Evolutionary conservation across 1,140 invertebrate genomes (phyloP), one percentile per base, ranked within the genome.

Genomic region (Oncopodura yosiiana): DNA sequence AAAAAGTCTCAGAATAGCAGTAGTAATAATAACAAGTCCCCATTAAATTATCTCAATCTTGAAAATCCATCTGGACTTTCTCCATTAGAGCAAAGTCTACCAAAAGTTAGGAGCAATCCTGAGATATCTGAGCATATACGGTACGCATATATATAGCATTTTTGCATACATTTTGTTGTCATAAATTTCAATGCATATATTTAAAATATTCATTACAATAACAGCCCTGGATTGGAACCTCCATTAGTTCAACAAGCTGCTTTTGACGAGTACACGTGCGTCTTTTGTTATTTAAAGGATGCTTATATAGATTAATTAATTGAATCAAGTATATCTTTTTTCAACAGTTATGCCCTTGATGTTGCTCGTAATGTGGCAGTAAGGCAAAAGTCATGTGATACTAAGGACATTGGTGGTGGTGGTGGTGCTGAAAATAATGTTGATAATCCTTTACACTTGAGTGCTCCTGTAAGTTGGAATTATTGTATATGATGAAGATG

Each of bases 271-370:
- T 76, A 80, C 57, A 73, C 85, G 0, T n/a, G n/a, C n/a, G n/a
- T n/a, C n/a, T n/a, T n/a, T n/a, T n/a, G n/a, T n/a, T n/a, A n/a
- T n/a, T n/a, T n/a, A n/a, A n/a, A n/a, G n/a, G n/a, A n/a, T n/a
- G n/a, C n/a, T n/a, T n/a, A n/a, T n/a, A n/a, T n/a, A n/a, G n/a
- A n/a, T n/a, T n/a, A n/a, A n/a, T n/a, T n/a, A n/a, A n/a, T n/a
- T n/a, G n/a, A n/a, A n/a, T n/a, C n/a, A n/a, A n/a, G n/a, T n/a
- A n/a, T n/a, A n/a, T n/a, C n/a, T n/a, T n/a, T n/a, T n/a, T n/a
- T n/a, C n/a, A n/a, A n/a, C n/a, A n/a, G n/a, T n/a, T 91, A 87
- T 70, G 76, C 82, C 52, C 78, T 91, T 38, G 87, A 91, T 70
- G 81, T 90, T 19, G 84, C 84, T 76, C 74, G 87, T 38, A 88